phyloP scores from a whole-genome alignment of 2,888 invertebrate genomes.

The Eurytoma californica region DNA sequence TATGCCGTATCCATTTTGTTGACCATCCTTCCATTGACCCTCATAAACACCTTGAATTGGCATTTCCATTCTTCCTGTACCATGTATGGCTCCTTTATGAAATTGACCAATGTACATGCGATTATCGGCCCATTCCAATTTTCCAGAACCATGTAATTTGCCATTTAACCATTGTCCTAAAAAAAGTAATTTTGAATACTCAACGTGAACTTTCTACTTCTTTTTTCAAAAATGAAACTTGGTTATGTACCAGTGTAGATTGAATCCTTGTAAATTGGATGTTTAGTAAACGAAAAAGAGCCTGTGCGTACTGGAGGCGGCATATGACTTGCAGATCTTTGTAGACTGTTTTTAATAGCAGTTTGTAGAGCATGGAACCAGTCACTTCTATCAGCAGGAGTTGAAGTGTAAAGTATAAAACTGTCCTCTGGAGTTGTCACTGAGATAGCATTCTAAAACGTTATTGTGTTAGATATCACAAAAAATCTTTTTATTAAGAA shows the following conservation, averaged over 20 bases:
- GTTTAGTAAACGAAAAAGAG: conserved; percentile 84
- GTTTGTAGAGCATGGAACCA: conserved; percentile 87
- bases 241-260: conserved; percentile 80
- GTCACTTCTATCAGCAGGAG: conserved; percentile 84
- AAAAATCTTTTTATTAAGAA: too few relatives aligned
- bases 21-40: conserved; percentile 87
- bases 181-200: conserved; percentile 2
- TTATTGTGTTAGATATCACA: neutral
- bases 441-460: conserved; percentile 78
- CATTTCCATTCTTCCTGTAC: conserved; percentile 83
- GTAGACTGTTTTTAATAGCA: conserved; percentile 83
- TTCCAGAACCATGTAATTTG: conserved; percentile 89
- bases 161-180: conserved; percentile 86
- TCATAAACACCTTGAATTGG: conserved; percentile 84
- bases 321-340: conserved; percentile 79
- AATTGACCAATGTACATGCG: conserved; percentile 89
- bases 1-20: conserved; percentile 87
- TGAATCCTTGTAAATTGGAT: conserved; percentile 84
- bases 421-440: conserved; percentile 88
- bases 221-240: conserved; percentile 6
- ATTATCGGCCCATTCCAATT: conserved; percentile 88
- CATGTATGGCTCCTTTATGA: conserved; percentile 83
- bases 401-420: conserved; percentile 81
- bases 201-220: neutral
- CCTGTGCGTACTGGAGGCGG: conserved; percentile 85